phyloP scores from a whole-genome alignment of 2,888 invertebrate genomes.

The Epsilonema sp. region DNA sequence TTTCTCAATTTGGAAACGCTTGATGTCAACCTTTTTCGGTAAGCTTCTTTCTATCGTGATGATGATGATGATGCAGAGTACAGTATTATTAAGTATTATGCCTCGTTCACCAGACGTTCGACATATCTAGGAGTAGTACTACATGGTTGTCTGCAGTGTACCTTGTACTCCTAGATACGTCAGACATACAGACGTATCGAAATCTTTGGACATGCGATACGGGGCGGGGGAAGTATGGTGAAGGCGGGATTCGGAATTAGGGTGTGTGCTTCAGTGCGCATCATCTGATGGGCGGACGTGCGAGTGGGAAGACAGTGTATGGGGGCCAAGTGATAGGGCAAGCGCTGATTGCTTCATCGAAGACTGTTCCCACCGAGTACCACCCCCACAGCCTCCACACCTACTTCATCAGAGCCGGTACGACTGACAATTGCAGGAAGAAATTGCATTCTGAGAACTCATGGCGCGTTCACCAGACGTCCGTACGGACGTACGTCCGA shows the following conservation, averaged over 20 bases:
- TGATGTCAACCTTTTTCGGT: conserved; percentile 17
- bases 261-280: conserved; percentile 1
- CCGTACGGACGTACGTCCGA: no score
- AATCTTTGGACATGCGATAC: no score
- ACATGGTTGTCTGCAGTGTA: no score
- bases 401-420: conserved; percentile 32
- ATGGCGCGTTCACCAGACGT: no score
- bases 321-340: conserved; percentile 34
- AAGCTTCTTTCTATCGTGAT: no score
- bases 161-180: no score
- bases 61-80: no score
- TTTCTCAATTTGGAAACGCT: conserved; percentile 16
- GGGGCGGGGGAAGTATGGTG: background rate
- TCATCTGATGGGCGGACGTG: conserved; percentile 1
- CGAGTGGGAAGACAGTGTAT: conserved; percentile 18
- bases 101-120: no score
- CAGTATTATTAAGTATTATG: no score
- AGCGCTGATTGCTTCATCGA: conserved; percentile 30
- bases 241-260: background rate
- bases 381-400: conserved; percentile 32
- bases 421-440: background rate
- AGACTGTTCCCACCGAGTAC: conserved; percentile 28
- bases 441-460: background rate
- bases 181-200: no score
- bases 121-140: no score